Evolutionary conservation across 2,797 vertebrate species (phyloP).

Genomic region (Pantherophis alleghaniensis): DNA sequence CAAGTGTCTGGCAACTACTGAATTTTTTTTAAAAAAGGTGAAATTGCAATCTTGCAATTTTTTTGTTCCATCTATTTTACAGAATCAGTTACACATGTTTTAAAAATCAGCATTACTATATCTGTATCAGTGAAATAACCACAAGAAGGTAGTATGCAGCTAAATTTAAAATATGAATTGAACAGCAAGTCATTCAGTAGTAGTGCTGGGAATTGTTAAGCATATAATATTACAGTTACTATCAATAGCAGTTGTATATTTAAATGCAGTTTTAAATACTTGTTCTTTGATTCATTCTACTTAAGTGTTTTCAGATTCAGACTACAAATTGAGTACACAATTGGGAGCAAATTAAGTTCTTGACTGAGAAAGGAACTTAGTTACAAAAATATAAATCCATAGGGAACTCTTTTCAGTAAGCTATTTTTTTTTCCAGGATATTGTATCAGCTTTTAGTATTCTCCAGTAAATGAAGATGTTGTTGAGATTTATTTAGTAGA

Average conservation of each 20-base stretch:
- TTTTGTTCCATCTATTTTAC: neutral
- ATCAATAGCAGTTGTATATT: constrained; percentile 6
- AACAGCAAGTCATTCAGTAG: neutral
- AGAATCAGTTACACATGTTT: neutral
- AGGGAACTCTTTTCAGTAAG: constrained; percentile 12
- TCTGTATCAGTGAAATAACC: neutral
- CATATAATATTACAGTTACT: neutral
- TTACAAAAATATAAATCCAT: constrained; percentile 10
- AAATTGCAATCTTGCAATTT: neutral
- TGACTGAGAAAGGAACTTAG: neutral
- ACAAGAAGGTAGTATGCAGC: neutral
- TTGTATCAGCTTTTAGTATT: neutral
- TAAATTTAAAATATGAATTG: constrained; percentile 1
- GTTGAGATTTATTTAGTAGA: neutral
- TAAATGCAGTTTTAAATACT: constrained; percentile 2
- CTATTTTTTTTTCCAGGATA: neutral
- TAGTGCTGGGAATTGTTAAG: neutral
- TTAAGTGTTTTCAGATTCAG: neutral
- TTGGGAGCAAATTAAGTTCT: neutral
- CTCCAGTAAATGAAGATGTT: neutral
- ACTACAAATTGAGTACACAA: neutral
- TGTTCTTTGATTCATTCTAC: neutral
- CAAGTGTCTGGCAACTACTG: no score
- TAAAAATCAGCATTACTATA: neutral
- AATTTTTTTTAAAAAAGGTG: neutral